Evolutionary conservation across 2,888 invertebrate genomes (phyloP).

Genomic region (Sycophila texana): DNA sequence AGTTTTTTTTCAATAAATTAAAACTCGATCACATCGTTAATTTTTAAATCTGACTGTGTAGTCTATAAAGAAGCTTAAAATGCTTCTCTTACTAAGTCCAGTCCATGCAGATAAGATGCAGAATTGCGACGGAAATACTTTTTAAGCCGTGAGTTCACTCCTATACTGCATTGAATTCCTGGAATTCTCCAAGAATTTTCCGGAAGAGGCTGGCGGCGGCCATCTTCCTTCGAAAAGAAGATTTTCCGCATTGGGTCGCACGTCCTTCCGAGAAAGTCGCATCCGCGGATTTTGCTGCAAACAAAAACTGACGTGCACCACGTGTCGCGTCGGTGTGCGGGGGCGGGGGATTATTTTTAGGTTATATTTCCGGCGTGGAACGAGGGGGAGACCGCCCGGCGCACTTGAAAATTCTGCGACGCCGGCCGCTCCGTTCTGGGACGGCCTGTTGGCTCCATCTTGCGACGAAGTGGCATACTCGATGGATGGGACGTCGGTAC

Average conservation of each 20-base stretch:
- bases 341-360: conserved; percentile 47
- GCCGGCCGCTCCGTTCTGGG: not conserved
- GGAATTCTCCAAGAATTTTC: too few species aligned
- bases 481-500: not conserved
- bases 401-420: conserved; percentile 32
- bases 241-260: too few species aligned
- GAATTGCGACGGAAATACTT: too few species aligned
- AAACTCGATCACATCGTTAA: not conserved
- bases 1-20: too few species aligned
- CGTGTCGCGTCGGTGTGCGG: conserved; percentile 24
- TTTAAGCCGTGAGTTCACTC: too few species aligned
- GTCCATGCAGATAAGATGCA: too few species aligned
- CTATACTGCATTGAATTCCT: too few species aligned
- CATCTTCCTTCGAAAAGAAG: too few species aligned
- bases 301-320: not conserved
- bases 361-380: conserved; percentile 49
- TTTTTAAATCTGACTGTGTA: not conserved
- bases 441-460: conserved; percentile 45
- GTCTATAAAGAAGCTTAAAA: too few species aligned
- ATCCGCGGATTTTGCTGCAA: not conserved
- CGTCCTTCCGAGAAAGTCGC: not conserved
- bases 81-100: too few species aligned
- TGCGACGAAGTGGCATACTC: conserved; percentile 4
- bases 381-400: not conserved
- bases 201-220: too few species aligned